Base-by-base conservation (phyloP, 2,888 invertebrate species). In the Odontothrips loti region DNA sequence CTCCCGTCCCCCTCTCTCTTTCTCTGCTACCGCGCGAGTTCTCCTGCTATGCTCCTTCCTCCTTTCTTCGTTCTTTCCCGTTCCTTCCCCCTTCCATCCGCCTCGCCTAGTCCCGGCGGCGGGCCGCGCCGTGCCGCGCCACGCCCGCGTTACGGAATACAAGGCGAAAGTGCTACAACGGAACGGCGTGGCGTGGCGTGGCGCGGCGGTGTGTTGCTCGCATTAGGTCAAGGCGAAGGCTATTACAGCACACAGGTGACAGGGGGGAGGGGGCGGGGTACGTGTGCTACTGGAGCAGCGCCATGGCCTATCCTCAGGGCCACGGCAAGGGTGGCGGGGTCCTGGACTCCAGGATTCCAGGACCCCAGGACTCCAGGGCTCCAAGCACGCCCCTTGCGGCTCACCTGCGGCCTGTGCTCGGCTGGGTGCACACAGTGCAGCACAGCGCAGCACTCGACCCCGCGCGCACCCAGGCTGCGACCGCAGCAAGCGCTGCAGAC, bases 151-250 rank as follows among this genome's bases (percentile, higher is more conserved):
- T 43, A 43, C 34, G 34, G 34, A 43, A 43, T 43, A 43, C 34
- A 43, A 43, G 34, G 34, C 34, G 34, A 43, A 43, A 43, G 34
- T 43, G 34, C 34, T 43, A 43, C 34, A 43, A 43, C 34, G 58
- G 58, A 12, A 20, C 20, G 51, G 51, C 51, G 51, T 51, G 51
- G 51, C 51, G 51, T 20, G 51, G 51, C 51, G 51, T 20, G 12
- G 48, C 63, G 63, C 63, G 20, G 68, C 23, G 23, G 27, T 27
- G 63, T 34, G 80, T 58, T 80, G 63, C 80, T 80, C 51, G 63
- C 58, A 80, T 75, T 75, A 63, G 47, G 80, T 51, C 51, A 47
- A 23, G 80, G 81, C 58, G 80, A 27, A 23, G 80, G 81, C 58
- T 81, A 80, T 81, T 43, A 47, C 79, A 63, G 27, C 68, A 27